phyloP scores from a whole-genome alignment of 2,113 vertebrate species.

The Callipepla californica region DNA sequence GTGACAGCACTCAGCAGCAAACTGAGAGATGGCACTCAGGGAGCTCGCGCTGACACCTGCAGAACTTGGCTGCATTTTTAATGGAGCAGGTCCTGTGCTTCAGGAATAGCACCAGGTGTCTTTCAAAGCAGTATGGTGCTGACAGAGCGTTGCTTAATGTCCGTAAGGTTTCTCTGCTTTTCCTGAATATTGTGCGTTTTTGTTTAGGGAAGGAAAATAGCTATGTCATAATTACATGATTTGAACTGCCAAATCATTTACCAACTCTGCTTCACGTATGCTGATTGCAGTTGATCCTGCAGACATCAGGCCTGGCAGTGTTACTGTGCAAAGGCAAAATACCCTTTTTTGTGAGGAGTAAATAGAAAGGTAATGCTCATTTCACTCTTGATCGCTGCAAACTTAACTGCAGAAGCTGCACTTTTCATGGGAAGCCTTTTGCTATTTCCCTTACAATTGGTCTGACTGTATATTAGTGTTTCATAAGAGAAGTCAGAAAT shows the following conservation, averaged over 20 bases:
- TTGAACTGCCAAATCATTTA: not conserved
- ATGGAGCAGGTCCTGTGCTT: fast-evolving
- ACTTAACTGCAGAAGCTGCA: not conserved
- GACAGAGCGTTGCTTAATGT: not conserved
- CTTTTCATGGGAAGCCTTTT: not conserved
- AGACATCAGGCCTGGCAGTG: not conserved
- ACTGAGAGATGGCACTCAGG: not conserved
- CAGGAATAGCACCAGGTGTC: not conserved
- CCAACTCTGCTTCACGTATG: not conserved
- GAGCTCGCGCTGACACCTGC: not conserved
- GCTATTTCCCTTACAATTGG: not conserved
- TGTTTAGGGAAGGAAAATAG: not conserved
- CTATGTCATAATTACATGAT: not conserved
- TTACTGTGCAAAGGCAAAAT: not conserved
- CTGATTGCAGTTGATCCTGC: not conserved
- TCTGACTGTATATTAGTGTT: not conserved
- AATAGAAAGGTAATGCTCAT: not conserved
- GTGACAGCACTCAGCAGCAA: not conserved
- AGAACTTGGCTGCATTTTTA: not conserved
- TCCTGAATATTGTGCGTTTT: not conserved
- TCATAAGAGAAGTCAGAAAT: not conserved
- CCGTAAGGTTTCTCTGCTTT: not conserved
- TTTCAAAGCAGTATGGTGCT: not conserved
- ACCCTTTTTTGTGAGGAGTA: not conserved
- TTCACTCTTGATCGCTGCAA: not conserved